phyloP scores from a whole-genome alignment of 2,888 invertebrate species.

The Iphiclides podalirius region DNA sequence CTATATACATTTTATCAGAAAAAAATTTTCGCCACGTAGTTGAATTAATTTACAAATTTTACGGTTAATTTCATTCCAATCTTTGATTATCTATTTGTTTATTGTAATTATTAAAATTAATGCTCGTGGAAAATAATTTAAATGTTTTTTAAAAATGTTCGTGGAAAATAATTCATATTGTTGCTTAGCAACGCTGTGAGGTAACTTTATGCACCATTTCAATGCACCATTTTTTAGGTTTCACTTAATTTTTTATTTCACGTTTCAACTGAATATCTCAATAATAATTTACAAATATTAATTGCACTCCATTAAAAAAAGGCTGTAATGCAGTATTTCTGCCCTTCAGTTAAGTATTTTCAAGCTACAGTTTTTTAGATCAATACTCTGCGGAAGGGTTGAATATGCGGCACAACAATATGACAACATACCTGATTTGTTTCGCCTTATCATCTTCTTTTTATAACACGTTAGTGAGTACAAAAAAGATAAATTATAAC shows the following conservation, averaged over 20 bases:
- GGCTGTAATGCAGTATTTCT: background rate
- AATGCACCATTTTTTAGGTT: conserved; percentile 50
- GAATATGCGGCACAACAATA: conserved; percentile 18
- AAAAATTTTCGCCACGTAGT: too few species aligned
- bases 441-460: conserved; percentile 35
- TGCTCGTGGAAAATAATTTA: too few species aligned
- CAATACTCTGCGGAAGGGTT: conserved; percentile 42
- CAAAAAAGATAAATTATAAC: conserved; percentile 25
- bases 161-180: too few species aligned
- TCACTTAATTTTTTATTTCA: too few species aligned
- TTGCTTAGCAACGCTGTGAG: conserved; percentile 62
- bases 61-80: too few species aligned
- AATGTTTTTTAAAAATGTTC: too few species aligned
- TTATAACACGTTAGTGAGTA: conserved; percentile 15
- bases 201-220: conserved; percentile 52
- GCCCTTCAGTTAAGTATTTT: background rate
- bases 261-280: background rate
- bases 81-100: too few species aligned
- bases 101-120: too few species aligned
- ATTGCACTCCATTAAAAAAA: background rate
- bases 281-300: background rate
- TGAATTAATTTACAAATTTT: too few species aligned
- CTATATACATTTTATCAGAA: too few species aligned
- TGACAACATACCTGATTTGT: conserved; percentile 38
- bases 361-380: conserved; percentile 40